Percentiles rank a stretch among this genome's conserved stretches.
phyloP scores from a whole-genome alignment of 2,113 vertebrate genomes.

The Oreocharis arfaki region DNA sequence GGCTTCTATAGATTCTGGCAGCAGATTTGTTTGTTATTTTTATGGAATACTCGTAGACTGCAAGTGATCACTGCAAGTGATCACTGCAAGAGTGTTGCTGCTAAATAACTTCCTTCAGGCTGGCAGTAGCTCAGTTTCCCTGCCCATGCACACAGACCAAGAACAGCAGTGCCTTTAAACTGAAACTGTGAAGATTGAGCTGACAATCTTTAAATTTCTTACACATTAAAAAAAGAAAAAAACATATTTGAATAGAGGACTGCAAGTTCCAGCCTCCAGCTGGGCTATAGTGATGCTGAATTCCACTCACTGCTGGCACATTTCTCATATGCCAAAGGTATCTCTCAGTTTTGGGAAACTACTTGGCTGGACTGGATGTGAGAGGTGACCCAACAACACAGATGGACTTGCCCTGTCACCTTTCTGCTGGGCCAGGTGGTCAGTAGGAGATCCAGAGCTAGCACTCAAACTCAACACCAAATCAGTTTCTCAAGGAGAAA shows the following conservation, averaged over 20 bases:
- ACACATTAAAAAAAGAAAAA: not conserved
- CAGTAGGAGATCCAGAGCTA: not conserved
- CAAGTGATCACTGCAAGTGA: not conserved
- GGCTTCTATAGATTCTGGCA: not conserved
- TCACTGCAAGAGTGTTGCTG: not conserved
- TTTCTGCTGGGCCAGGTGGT: not conserved
- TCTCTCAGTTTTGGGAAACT: not conserved
- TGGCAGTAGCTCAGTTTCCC: not conserved
- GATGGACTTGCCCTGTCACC: not conserved
- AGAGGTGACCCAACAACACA: not conserved
- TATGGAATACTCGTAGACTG: not conserved
- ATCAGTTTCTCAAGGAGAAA: not conserved
- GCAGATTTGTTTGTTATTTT: conserved; percentile 9
- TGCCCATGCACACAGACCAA: not conserved
- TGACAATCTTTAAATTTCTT: not conserved
- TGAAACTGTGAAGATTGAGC: not conserved
- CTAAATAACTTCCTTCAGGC: not conserved
- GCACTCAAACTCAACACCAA: not conserved
- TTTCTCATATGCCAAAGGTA: not conserved
- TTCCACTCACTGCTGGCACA: not conserved
- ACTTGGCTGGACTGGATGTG: not conserved
- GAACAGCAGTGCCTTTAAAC: not conserved
- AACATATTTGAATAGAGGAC: not conserved
- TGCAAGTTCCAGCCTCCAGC: not conserved
- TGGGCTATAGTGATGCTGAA: not conserved